A percentile compares a stretch with the other conserved stretches of the same genome.
phyloP scores from a whole-genome alignment of 2,113 vertebrate species.

The Calyptommatus sinebrachiatus region DNA sequence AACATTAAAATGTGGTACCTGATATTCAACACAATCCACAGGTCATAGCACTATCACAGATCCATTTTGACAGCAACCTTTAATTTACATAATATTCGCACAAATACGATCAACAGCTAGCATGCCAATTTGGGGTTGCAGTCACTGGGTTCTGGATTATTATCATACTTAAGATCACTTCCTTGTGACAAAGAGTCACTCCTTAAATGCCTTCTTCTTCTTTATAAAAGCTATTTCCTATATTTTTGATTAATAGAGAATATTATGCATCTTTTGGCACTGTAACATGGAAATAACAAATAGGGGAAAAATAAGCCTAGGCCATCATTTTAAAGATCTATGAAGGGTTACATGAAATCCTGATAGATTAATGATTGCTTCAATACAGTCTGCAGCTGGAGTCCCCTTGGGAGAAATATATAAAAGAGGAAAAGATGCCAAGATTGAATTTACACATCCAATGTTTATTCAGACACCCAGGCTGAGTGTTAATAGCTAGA shows the following conservation, averaged over 20 bases:
- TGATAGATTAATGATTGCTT: constrained; percentile 90
- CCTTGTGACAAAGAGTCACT: constrained; percentile 54
- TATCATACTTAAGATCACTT: constrained; percentile 44
- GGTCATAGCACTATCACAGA: not conserved
- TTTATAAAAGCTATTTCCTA: constrained; percentile 8
- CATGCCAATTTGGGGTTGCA: not conserved
- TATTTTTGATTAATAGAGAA: constrained; percentile 61
- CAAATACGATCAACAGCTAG: constrained; percentile 3
- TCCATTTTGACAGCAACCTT: not conserved
- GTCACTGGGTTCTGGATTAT: not conserved
- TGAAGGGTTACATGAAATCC: constrained; percentile 80
- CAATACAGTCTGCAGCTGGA: constrained; percentile 59
- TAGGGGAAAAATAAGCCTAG: constrained; percentile 52
- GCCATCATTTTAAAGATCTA: constrained; percentile 81
- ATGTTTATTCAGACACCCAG: constrained; percentile 54
- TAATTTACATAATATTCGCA: constrained; percentile 20
- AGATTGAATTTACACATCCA: constrained; percentile 56
- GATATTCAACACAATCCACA: not conserved
- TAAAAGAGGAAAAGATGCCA: constrained; percentile 54
- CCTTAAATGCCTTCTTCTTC: constrained; percentile 9
- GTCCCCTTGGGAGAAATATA: constrained; percentile 55
- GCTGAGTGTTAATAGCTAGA: constrained; percentile 29
- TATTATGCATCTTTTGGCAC: constrained; percentile 55
- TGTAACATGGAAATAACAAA: constrained; percentile 58
- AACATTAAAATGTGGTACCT: not conserved